Evolutionary conservation across 92 coral and sea anemone species (phyloP).

Genomic region (Blastomussa wellsi): DNA sequence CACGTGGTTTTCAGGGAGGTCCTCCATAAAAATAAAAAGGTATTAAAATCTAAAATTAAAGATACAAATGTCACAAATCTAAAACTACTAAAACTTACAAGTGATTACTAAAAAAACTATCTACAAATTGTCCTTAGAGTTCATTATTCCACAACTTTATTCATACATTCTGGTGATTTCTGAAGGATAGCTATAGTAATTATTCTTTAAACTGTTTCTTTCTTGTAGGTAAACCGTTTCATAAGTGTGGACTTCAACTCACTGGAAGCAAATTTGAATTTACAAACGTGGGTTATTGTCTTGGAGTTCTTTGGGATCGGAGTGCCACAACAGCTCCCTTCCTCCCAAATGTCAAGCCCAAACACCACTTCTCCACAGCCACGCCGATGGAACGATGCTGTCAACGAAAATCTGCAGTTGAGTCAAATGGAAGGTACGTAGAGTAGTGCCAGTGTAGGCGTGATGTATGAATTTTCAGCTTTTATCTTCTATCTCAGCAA

Average conservation of each 20-base stretch:
- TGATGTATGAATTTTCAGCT: neutral
- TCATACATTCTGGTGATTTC: neutral
- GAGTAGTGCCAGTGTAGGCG: neutral
- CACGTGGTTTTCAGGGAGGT: too few relatives aligned
- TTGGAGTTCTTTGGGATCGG: constrained; percentile 99
- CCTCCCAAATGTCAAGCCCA: constrained; percentile 61
- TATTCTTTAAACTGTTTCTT: neutral
- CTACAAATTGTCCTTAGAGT: neutral
- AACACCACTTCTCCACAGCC: constrained; percentile 8
- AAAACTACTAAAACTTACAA: too few relatives aligned
- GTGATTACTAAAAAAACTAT: too few relatives aligned
- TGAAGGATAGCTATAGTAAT: neutral
- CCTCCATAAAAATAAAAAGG: too few relatives aligned
- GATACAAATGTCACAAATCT: too few relatives aligned
- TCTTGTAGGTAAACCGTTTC: constrained; percentile 70
- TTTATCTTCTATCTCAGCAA: too few relatives aligned
- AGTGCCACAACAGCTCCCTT: constrained; percentile 70
- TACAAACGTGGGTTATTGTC: constrained; percentile 98
- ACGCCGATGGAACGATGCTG: neutral
- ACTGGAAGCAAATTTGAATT: constrained; percentile 86
- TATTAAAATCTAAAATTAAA: too few relatives aligned
- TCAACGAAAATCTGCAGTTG: neutral
- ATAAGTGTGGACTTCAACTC: constrained; percentile 93
- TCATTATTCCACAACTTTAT: neutral
- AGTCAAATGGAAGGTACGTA: constrained; percentile 32